phyloP scores from a whole-genome alignment of 2,113 vertebrate species.

The Gallinago jamesoni region DNA sequence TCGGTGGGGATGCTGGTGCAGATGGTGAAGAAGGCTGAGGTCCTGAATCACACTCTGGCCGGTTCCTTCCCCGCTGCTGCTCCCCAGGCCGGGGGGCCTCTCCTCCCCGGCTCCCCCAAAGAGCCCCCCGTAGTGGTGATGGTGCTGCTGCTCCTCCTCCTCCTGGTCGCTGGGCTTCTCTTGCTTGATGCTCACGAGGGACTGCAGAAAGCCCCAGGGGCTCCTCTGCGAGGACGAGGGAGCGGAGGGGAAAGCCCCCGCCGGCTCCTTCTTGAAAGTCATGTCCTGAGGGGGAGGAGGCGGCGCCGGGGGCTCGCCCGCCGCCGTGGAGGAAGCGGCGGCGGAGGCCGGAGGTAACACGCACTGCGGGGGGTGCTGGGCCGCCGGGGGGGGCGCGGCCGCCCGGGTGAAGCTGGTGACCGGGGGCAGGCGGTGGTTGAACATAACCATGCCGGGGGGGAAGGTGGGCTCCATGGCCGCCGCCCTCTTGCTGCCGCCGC shows the following conservation, averaged over 20 bases:
- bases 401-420: conserved; percentile 96
- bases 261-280: conserved; percentile 94
- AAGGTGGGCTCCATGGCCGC: conserved; percentile 93
- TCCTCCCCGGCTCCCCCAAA: conserved; percentile 78
- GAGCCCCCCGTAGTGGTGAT: conserved; percentile 76
- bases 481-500: conserved; percentile 83
- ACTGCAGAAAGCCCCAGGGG: conserved; percentile 87
- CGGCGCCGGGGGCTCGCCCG: conserved; percentile 82
- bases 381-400: conserved; percentile 82
- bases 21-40: conserved; percentile 83
- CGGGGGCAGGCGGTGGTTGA: conserved; percentile 94
- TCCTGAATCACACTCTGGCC: conserved; percentile 90
- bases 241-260: conserved; percentile 75
- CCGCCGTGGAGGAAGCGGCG: conserved; percentile 77
- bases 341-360: conserved; percentile 75
- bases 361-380: conserved; percentile 84
- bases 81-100: conserved; percentile 79
- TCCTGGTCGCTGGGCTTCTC: conserved; percentile 87
- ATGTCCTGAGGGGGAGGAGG: conserved; percentile 85
- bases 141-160: conserved; percentile 81
- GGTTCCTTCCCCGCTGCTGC: conserved; percentile 79
- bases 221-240: conserved; percentile 73
- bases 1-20: conserved; percentile 75
- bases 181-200: conserved; percentile 92
- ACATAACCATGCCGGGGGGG: conserved; percentile 92